phyloP scores from a whole-genome alignment of 2,888 invertebrate genomes.

The Scaeva pyrastri region DNA sequence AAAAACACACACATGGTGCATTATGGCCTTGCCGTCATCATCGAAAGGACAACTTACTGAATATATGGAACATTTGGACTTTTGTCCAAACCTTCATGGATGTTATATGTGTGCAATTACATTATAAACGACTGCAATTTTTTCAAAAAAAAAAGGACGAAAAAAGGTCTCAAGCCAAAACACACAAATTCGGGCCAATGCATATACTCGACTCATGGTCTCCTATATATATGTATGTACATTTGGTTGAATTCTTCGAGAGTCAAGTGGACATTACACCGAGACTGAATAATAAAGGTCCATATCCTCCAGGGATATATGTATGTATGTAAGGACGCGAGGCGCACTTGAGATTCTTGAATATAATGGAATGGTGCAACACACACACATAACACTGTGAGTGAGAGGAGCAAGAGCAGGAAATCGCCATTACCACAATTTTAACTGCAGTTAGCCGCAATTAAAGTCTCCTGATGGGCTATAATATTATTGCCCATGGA shows the following conservation, averaged over 20 bases:
- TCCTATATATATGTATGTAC: no score
- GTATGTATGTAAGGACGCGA: no score
- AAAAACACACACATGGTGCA: conserved; percentile 10
- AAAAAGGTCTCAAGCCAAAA: not conserved
- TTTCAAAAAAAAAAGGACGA: not conserved
- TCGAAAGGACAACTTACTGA: not conserved
- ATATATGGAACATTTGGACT: conserved; percentile 47
- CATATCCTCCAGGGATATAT: conserved; percentile 56
- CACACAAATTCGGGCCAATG: conserved; percentile 7
- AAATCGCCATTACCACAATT: conserved; percentile 38
- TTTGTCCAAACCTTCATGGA: conserved; percentile 41
- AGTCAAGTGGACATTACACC: conserved; percentile 71
- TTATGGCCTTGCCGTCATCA: conserved; percentile 34
- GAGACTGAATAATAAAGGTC: conserved; percentile 55
- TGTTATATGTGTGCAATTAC: conserved; percentile 63
- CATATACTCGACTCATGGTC: no score
- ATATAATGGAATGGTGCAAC: conserved; percentile 44
- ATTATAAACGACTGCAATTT: conserved; percentile 36
- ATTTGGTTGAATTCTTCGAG: conserved; percentile 49
- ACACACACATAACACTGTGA: not conserved
- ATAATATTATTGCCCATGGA: conserved; percentile 1
- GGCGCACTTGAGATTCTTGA: conserved; percentile 45
- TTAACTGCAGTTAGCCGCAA: conserved; percentile 72
- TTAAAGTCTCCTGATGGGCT: conserved; percentile 60
- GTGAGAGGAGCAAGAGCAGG: not conserved